Base-by-base conservation (phyloP, 64 coral and sea anemone genomes). In the Montipora cactus region DNA sequence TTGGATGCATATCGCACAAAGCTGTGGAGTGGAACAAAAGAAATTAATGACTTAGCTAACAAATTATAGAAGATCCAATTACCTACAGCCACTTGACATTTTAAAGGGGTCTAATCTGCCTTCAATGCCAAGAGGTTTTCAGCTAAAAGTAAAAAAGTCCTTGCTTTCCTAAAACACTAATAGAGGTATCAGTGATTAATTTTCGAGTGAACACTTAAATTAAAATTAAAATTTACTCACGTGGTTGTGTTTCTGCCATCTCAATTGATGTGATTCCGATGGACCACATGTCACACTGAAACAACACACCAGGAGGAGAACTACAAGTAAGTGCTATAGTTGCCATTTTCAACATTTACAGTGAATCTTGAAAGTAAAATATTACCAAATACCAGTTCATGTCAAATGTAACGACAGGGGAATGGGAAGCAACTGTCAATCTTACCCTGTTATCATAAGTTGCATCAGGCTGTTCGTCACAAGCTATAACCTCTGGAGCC, bases 261-360 rank as follows among this genome's bases (percentile, higher is more conserved):
- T 98, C 97, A 80, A 98, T 98, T 62, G 97, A 88, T 10, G 97
- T 98, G 74, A 98, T 98, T 18, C 97, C 97, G 37, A 98, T 94
- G 19, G 97, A 98, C 97, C 97, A 98, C 91, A 98, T 95, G 72
- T 98, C 94, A 89, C 97, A 98, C 97, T 98, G 21, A 67, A 95
- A 93, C 5, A 52, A 80, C 73, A 90, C 28, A 90, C 49, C 22
- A 11, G 11, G 11, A 11, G 6, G 53, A 57, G 53, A 57, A 57
- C 53, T 57, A 57, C 37, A 57, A 57, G 53, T 57, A 57, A 8
- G 53, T 57, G 53, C 11, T 37, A 37, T 37, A 37, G 37, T 37
- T 37, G 37, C 37, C 37, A 37, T 37, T 37, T 37, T 37, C 37
- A 37, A 37, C 37, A 37, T 37, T 37, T 37, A 37, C 37, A 37